These are phyloP conservation scores for Triplophysa dalaica DNA, from an alignment of 2,113 vertebrate genomes.

Conservation along the genomic window DNA sequence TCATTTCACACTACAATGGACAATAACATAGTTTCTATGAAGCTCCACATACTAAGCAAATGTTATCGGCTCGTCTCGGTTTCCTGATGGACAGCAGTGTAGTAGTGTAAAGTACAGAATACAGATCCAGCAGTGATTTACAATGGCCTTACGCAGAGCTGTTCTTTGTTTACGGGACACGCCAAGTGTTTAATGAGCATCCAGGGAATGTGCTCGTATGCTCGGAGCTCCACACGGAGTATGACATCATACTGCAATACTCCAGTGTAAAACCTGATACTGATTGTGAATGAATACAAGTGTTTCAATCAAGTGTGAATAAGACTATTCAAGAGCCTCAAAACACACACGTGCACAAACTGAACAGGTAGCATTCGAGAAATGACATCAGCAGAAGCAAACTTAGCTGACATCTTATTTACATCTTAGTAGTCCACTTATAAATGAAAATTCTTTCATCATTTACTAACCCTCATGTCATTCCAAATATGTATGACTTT, in stretches of 20 bases:
- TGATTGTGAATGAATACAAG: neutral
- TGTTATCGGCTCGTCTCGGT: neutral
- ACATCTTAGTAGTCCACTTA: too few relatives aligned
- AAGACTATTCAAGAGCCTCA: neutral
- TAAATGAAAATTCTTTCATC: too few relatives aligned
- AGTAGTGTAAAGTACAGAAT: neutral
- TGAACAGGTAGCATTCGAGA: neutral
- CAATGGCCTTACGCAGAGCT: neutral
- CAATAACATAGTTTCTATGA: neutral
- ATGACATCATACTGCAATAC: constrained; percentile 1
- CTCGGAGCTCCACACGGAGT: neutral
- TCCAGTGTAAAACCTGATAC: neutral
- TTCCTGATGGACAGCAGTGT: neutral
- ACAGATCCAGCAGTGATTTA: neutral
- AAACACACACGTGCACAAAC: neutral
- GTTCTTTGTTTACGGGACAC: constrained; percentile 28
- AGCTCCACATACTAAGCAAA: neutral
- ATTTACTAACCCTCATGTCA: too few relatives aligned
- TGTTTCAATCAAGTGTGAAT: neutral
- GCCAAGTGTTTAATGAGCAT: constrained; percentile 37
- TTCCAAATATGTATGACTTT: too few relatives aligned
- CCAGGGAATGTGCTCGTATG: neutral
- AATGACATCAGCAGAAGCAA: too few relatives aligned
- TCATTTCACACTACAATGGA: neutral
- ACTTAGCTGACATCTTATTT: too few relatives aligned